Conservation (phyloP, 1,140 invertebrate genomes). For the Calosoma granatense region DNA sequence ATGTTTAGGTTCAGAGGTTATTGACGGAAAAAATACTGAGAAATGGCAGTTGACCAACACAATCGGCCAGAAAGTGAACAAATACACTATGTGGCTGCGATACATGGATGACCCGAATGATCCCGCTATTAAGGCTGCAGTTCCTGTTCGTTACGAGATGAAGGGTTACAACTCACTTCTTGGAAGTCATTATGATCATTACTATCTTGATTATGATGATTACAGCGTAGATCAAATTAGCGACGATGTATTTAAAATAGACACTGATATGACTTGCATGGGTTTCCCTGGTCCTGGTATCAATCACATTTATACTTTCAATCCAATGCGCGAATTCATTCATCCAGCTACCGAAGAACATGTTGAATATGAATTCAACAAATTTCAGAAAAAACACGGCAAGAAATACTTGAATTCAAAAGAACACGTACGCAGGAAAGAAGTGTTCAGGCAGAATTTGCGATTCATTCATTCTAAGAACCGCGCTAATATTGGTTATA, state of each 20-base stretch:
- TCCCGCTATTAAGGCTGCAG: constrained; percentile 31
- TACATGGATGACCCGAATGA: constrained; percentile 46
- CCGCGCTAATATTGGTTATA: constrained; percentile 56
- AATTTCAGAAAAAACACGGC: constrained; percentile 64
- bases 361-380: constrained; percentile 64
- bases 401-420: constrained; percentile 52
- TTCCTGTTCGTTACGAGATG: constrained; percentile 76
- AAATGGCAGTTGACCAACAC: constrained; percentile 61
- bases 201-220: constrained; percentile 74
- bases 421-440: constrained; percentile 62
- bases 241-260: constrained; percentile 56
- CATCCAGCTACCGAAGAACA: constrained; percentile 58
- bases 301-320: constrained; percentile 68
- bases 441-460: constrained; percentile 82
- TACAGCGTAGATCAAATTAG: constrained; percentile 58
- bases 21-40: constrained; percentile 53
- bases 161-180: constrained; percentile 82
- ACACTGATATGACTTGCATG: constrained; percentile 51
- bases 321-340: constrained; percentile 89
- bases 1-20: constrained; percentile 47
- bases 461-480: constrained; percentile 42
- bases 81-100: constrained; percentile 76
- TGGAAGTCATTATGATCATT: constrained; percentile 94
- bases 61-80: constrained; percentile 70
- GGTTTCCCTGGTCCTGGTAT: constrained; percentile 82